Percentiles rank a stretch among this genome's conserved stretches.
Conservation (phyloP, 2,888 invertebrate species). For the Cataglyphis albicans region DNA sequence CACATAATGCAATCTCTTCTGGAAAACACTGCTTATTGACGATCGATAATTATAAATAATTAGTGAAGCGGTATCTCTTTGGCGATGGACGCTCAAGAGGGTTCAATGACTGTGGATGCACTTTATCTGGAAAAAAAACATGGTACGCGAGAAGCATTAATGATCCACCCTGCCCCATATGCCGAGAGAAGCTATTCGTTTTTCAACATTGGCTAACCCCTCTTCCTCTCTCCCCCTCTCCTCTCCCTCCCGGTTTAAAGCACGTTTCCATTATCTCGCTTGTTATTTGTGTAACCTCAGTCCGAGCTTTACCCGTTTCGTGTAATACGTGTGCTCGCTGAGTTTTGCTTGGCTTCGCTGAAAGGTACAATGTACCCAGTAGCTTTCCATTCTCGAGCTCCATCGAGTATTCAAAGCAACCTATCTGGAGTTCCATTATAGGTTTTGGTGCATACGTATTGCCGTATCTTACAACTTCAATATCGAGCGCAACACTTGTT, state of each 20-base stretch:
- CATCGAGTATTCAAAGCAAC: conserved; percentile 71
- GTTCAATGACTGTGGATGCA: conserved; percentile 24
- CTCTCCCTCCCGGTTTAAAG: background rate
- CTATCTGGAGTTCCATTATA: conserved; percentile 70
- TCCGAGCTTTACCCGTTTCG: conserved; percentile 22
- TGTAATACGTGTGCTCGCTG: conserved; percentile 37
- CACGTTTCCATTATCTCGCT: conserved; percentile 48
- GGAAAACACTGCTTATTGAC: conserved; percentile 35
- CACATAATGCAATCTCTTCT: conserved; percentile 58
- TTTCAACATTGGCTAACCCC: conserved; percentile 20
- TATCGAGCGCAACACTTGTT: conserved; percentile 73
- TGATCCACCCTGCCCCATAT: conserved; percentile 2
- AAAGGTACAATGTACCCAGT: conserved; percentile 40
- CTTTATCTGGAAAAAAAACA: conserved; percentile 30
- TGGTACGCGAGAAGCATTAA: conserved; percentile 28
- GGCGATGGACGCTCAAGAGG: conserved; percentile 6
- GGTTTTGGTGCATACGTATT: conserved; percentile 69
- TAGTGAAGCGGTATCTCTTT: conserved; percentile 43
- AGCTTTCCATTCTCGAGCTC: conserved; percentile 55
- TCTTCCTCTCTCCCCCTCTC: too few relatives aligned
- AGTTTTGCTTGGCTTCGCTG: conserved; percentile 39
- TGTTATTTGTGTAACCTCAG: conserved; percentile 40
- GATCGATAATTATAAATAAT: conserved; percentile 67
- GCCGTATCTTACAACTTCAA: conserved; percentile 72
- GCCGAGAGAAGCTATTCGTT: conserved; percentile 24